phyloP scores from a whole-genome alignment of 2,888 invertebrate species.

The Oscheius sp. region DNA sequence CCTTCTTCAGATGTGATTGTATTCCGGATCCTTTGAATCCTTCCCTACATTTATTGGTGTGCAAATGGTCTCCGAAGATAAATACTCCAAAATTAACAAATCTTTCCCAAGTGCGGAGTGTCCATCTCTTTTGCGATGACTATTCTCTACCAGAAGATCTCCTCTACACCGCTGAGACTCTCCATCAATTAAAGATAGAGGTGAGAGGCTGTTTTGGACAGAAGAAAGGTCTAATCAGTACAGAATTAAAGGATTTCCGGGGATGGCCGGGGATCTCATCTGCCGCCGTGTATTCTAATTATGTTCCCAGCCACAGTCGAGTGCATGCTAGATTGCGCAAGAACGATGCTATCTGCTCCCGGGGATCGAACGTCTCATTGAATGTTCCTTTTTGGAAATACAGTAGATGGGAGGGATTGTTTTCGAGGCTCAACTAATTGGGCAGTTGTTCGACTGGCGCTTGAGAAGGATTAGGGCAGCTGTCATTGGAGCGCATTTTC shows the following conservation, averaged over 20 bases:
- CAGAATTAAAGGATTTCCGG: too few species aligned
- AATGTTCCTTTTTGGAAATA: background rate
- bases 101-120: slow-evolving; percentile 16
- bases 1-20: slow-evolving; percentile 62
- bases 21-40: slow-evolving; percentile 55
- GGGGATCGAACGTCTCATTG: background rate
- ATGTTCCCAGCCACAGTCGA: slow-evolving; percentile 28
- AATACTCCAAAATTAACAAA: slow-evolving; percentile 1
- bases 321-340: slow-evolving; percentile 28
- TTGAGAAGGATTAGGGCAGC: slow-evolving; percentile 26
- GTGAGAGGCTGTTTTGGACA: slow-evolving; percentile 29
- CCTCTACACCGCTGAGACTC: slow-evolving; percentile 30
- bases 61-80: slow-evolving; percentile 31
- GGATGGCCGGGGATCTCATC: too few species aligned
- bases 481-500: slow-evolving; percentile 25
- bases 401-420: background rate
- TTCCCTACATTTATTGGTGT: slow-evolving; percentile 35
- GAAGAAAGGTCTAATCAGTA: background rate
- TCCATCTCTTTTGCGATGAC: slow-evolving; percentile 27
- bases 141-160: slow-evolving; percentile 31
- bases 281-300: slow-evolving; percentile 21
- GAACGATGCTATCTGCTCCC: slow-evolving; percentile 16
- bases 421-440: background rate
- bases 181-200: slow-evolving; percentile 44
- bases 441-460: slow-evolving; percentile 15